Percentiles rank a stretch among this genome's conserved stretches.
phyloP scores from a whole-genome alignment of 2,113 vertebrate species.

The Nycticryphes semicollaris region DNA sequence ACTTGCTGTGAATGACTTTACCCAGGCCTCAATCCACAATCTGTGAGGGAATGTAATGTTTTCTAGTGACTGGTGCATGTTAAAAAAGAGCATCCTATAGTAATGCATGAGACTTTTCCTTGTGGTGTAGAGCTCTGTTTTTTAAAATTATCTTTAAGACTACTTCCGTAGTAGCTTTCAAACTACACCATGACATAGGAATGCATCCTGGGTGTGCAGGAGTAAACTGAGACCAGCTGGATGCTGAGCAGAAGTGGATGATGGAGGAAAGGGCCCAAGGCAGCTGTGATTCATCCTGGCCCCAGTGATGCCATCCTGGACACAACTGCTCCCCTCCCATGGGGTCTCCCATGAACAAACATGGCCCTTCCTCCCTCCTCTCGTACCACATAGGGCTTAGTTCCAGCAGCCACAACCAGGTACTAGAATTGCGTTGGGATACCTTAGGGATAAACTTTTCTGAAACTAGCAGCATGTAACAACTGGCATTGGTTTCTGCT shows the following conservation, averaged over 20 bases:
- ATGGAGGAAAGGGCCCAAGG: background rate
- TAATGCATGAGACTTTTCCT: background rate
- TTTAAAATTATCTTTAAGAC: background rate
- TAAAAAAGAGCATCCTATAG: background rate
- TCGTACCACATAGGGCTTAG: background rate
- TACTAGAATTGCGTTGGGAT: background rate
- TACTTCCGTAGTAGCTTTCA: background rate
- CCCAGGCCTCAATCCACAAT: background rate
- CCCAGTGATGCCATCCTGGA: fast-evolving
- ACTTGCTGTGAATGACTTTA: background rate
- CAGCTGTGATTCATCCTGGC: background rate
- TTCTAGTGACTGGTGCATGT: background rate
- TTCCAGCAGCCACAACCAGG: background rate
- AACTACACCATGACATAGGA: background rate
- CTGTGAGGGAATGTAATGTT: background rate
- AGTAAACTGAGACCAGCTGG: background rate
- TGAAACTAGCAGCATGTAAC: background rate
- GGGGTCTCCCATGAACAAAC: background rate
- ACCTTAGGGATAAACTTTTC: background rate
- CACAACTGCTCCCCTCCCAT: fast-evolving
- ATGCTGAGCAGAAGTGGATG: background rate
- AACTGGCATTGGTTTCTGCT: background rate
- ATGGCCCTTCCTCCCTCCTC: background rate
- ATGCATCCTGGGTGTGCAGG: background rate
- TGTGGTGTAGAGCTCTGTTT: background rate